A percentile compares a stretch with the other conserved stretches of the same genome.
Evolutionary conservation across 2,113 vertebrate genomes (phyloP).

Genomic region (Nothobranchius furzeri): DNA sequence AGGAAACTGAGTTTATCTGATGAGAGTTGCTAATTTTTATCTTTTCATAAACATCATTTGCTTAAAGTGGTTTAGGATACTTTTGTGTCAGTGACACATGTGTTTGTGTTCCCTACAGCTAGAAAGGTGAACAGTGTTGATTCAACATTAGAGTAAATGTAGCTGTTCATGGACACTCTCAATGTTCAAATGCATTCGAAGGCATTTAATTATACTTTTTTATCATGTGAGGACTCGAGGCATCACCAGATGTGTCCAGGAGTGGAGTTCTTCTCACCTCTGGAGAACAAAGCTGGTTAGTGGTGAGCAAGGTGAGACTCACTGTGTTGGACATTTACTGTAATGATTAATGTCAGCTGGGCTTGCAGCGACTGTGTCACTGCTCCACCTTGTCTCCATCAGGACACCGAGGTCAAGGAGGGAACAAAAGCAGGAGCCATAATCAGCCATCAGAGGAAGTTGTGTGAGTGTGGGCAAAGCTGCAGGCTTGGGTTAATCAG

Average conservation of each 20-base stretch:
- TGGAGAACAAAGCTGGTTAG: slow-evolving; percentile 7
- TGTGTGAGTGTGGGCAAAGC: slow-evolving; percentile 22
- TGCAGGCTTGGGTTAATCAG: slow-evolving; percentile 19
- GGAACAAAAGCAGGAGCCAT: slow-evolving; percentile 11
- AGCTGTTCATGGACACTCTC: no score
- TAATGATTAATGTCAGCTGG: slow-evolving; percentile 49
- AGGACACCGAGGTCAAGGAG: slow-evolving; percentile 5
- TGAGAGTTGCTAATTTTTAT: no score
- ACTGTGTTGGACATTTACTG: slow-evolving; percentile 34
- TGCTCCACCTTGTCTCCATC: slow-evolving; percentile 37
- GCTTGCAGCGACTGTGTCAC: slow-evolving; percentile 34
- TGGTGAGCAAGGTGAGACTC: slow-evolving; percentile 8
- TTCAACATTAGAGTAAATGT: no score
- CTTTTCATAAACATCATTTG: no score
- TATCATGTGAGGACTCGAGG: no score
- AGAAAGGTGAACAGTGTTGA: no score
- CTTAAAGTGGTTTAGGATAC: no score
- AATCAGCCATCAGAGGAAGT: slow-evolving; percentile 48
- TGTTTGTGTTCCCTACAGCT: no score
- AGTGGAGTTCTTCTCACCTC: not conserved
- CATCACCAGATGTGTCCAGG: not conserved
- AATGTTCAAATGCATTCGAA: no score
- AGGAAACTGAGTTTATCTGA: no score
- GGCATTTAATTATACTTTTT: no score
- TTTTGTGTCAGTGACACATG: no score